phyloP scores from a whole-genome alignment of 1,140 invertebrate species.

The Neodiprion lecontei region DNA sequence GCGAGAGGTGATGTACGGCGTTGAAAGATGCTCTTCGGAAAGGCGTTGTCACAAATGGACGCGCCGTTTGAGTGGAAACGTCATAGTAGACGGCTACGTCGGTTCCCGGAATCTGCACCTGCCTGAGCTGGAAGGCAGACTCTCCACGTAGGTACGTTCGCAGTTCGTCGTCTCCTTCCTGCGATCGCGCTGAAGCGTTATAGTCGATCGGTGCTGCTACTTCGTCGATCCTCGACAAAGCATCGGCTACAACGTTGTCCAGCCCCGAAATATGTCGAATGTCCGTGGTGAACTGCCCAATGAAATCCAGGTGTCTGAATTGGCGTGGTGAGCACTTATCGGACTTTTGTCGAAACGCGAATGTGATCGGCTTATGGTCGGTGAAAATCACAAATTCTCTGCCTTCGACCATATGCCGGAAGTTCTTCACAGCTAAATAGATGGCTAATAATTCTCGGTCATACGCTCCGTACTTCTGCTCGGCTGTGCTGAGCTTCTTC shows the following conservation, averaged over 20 bases:
- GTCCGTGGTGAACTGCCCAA: slow-evolving; percentile 34
- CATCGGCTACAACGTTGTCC: slow-evolving; percentile 41
- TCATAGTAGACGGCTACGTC: slow-evolving; percentile 36
- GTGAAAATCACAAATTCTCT: no score
- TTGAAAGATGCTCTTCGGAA: slow-evolving; percentile 34
- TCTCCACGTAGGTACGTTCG: not conserved
- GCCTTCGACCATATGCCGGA: no score
- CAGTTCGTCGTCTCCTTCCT: not conserved
- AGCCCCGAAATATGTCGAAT: slow-evolving; percentile 34
- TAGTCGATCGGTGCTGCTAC: slow-evolving; percentile 10
- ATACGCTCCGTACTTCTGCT: no score
- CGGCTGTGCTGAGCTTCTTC: no score
- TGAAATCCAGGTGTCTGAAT: slow-evolving; percentile 24
- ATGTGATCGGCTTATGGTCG: slow-evolving; percentile 54
- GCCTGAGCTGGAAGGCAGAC: slow-evolving; percentile 6
- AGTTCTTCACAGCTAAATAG: no score
- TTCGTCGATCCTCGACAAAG: slow-evolving; percentile 31
- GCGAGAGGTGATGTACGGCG: slow-evolving; percentile 34
- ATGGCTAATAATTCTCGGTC: no score
- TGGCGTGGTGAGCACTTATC: slow-evolving; percentile 34
- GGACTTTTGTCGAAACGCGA: slow-evolving; percentile 39
- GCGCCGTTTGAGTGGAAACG: slow-evolving; percentile 23
- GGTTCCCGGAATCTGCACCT: slow-evolving; percentile 11
- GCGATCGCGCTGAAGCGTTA: no score
- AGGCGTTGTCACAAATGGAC: slow-evolving; percentile 36